Evolutionary conservation across 2,888 invertebrate species (phyloP).

Genomic region (Dendrolimus houi): DNA sequence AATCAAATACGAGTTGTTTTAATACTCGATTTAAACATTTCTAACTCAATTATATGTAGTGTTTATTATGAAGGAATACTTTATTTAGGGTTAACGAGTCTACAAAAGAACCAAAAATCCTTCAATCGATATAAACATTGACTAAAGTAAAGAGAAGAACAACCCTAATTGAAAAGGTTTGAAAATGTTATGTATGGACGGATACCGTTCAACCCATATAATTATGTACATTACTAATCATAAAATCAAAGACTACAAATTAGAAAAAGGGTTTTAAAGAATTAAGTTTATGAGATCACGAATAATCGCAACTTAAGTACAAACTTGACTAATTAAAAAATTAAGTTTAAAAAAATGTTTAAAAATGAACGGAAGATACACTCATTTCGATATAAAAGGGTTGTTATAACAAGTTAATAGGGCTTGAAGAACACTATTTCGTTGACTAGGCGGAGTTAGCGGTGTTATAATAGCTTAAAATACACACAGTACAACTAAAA

Average conservation of each 20-base stretch:
- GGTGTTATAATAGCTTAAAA: slow-evolving; percentile 17
- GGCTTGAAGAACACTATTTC: slow-evolving; percentile 36
- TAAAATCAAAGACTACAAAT: too few species aligned
- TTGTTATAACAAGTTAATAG: not conserved
- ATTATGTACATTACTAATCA: slow-evolving; percentile 9
- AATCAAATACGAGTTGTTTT: too few species aligned
- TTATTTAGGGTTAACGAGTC: too few species aligned
- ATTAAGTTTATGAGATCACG: slow-evolving; percentile 57
- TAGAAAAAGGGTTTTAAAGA: slow-evolving; percentile 6
- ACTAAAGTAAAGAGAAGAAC: too few species aligned
- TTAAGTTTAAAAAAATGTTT: too few species aligned
- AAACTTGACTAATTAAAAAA: slow-evolving; percentile 12
- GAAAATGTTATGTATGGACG: slow-evolving; percentile 30
- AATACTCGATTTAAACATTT: too few species aligned
- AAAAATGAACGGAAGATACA: slow-evolving; percentile 2
- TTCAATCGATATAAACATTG: too few species aligned
- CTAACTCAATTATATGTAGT: too few species aligned
- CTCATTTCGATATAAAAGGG: slow-evolving; percentile 9
- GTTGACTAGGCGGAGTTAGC: slow-evolving; percentile 68
- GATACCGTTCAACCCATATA: slow-evolving; percentile 28
- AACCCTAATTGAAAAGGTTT: too few species aligned
- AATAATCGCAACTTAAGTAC: slow-evolving; percentile 56
- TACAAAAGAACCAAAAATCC: too few species aligned
- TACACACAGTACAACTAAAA: not conserved
- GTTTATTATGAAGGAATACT: too few species aligned